Conservation (phyloP, 2,888 invertebrate species). For the Thera britannica region DNA sequence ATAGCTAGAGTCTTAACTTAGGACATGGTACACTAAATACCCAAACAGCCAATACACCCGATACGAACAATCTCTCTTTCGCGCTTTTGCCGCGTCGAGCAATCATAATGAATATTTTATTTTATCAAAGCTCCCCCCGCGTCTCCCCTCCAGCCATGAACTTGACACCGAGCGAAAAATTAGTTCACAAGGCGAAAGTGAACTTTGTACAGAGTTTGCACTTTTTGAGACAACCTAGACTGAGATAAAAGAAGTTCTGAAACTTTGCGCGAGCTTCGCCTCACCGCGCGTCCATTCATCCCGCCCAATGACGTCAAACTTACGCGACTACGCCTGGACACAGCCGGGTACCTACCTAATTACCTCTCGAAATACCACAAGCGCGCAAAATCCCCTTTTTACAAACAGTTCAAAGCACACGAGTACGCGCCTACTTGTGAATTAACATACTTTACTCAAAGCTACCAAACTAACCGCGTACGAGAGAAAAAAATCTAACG, state of each 20-base stretch:
- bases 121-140: slow-evolving; percentile 73
- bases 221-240: slow-evolving; percentile 80
- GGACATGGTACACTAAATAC: background rate
- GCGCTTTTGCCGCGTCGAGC: slow-evolving; percentile 78
- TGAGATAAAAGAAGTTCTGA: slow-evolving; percentile 78
- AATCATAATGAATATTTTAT: slow-evolving; percentile 85
- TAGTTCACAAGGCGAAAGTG: slow-evolving; percentile 84
- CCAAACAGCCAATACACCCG: slow-evolving; percentile 51
- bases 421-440: slow-evolving; percentile 68
- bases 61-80: slow-evolving; percentile 56
- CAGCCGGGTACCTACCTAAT: slow-evolving; percentile 31
- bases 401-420: slow-evolving; percentile 65
- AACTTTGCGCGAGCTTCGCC: slow-evolving; percentile 43
- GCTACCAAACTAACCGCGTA: slow-evolving; percentile 79
- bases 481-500: slow-evolving; percentile 74
- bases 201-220: slow-evolving; percentile 83
- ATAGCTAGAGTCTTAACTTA: background rate
- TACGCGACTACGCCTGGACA: slow-evolving; percentile 6
- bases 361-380: slow-evolving; percentile 61
- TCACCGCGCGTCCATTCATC: slow-evolving; percentile 44
- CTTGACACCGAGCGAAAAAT: slow-evolving; percentile 84
- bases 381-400: slow-evolving; percentile 50
- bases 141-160: slow-evolving; percentile 69
- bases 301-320: slow-evolving; percentile 27
- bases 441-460: slow-evolving; percentile 83